These are phyloP conservation scores for Lysiphlebus fabarum DNA, from an alignment of 1,140 invertebrate genomes.

Conservation along the genomic window DNA sequence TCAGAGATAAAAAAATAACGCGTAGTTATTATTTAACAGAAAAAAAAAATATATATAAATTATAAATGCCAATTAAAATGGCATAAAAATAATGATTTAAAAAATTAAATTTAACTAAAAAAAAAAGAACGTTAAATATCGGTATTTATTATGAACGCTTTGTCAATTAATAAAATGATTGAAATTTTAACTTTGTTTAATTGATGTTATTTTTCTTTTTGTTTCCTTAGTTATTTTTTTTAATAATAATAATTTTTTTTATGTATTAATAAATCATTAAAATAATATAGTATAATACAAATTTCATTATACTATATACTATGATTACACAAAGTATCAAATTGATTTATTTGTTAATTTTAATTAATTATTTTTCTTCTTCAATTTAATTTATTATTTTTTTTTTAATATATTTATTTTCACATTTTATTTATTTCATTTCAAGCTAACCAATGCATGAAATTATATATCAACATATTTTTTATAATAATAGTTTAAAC, in stretches of 20 bases:
- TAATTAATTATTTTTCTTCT: no score
- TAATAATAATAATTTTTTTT: no score
- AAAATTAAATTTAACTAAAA: conserved; percentile 20
- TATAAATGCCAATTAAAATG: no score
- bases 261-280: neutral
- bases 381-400: no score
- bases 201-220: conserved; percentile 8
- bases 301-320: no score
- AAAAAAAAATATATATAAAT: conserved; percentile 9
- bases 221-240: conserved; percentile 6
- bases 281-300: no score
- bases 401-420: no score
- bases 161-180: conserved; percentile 57
- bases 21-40: conserved; percentile 25
- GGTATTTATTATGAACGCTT: conserved; percentile 56
- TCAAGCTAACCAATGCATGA: no score
- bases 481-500: neutral
- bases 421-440: no score
- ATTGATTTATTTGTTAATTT: no score
- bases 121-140: conserved; percentile 29
- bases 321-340: no score
- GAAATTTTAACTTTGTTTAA: conserved; percentile 43
- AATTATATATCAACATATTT: no score
- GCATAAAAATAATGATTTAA: conserved; percentile 8
- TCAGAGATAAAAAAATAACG: conserved; percentile 3